A percentile compares a stretch with the other conserved stretches of the same genome.
These are phyloP conservation scores for Leptodactylus fallax DNA, from an alignment of 2,797 vertebrate species.

Conservation along the genomic window DNA sequence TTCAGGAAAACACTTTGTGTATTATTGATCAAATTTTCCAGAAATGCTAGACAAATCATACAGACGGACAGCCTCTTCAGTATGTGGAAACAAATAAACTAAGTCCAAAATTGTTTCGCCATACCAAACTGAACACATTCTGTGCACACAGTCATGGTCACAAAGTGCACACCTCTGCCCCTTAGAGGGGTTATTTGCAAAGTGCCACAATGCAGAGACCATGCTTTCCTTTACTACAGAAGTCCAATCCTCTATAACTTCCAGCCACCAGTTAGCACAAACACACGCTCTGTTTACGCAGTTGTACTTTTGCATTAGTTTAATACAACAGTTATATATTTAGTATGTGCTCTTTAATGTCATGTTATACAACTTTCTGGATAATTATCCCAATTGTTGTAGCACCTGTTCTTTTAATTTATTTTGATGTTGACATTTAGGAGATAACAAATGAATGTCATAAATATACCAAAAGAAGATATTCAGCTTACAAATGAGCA, in stretches of 20 bases:
- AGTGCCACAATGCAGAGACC: not conserved
- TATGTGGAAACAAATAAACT: constrained; percentile 46
- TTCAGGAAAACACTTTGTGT: constrained; percentile 63
- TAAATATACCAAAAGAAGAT: not conserved
- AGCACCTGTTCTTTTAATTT: not conserved
- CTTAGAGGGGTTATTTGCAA: not conserved
- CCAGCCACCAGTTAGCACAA: not conserved
- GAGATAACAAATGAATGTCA: not conserved
- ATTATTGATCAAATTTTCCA: constrained; percentile 65
- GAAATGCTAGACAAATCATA: constrained; percentile 62
- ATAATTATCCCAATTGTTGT: not conserved
- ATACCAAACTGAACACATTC: not conserved
- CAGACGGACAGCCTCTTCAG: constrained; percentile 37
- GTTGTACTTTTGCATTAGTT: not conserved
- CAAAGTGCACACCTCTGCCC: not conserved
- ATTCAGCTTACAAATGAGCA: not conserved
- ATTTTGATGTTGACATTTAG: not conserved
- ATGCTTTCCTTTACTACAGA: not conserved
- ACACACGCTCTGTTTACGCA: not conserved
- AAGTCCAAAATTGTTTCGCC: not conserved
- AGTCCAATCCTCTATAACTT: not conserved
- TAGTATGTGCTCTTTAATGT: not conserved
- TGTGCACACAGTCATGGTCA: too few species aligned
- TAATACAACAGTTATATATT: not conserved
- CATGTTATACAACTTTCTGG: not conserved